Evolutionary conservation across 1,140 invertebrate genomes (phyloP), one percentile per base, ranked within the genome.

Genomic region (Philotrypesis tridentata): DNA sequence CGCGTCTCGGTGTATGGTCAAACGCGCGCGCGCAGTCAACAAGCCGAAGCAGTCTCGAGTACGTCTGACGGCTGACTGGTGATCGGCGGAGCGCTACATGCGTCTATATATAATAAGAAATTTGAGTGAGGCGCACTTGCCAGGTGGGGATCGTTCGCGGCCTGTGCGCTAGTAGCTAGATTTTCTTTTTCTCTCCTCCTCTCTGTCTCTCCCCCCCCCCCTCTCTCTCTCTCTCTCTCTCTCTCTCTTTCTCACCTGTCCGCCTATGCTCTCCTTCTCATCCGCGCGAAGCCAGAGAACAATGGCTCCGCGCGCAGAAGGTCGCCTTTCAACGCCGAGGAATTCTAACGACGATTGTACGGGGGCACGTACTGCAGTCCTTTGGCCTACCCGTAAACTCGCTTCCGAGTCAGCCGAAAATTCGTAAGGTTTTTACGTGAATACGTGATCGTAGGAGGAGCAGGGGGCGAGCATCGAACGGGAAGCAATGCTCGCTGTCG

Each of bases 41-140:
- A n/a, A n/a, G n/a, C n/a, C n/a, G n/a, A n/a, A 73, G 43, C 67
- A 27, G 87, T 85, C 79, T 84, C 84, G 85, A 80, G 82, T 88
- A 82, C 82, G 80, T 83, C 85, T 88, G 84, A 87, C 85, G 85
- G 89, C 88, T 88, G 86, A 84, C 65, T 68, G 78, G 48, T 80
- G 67, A 12, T 67, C 48, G 61, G 21, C 72, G 27, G n/a, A 8
- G 65, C 31, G 21, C 25, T 11, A 43, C 67, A 33, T 17, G 29
- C 17, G n/a, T 60, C 33, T 76, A 40, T 80, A 80, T 74, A 61
- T 29, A 27, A 65, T 40, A 72, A 12, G 31, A 27, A 79, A 72
- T 8, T 14, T 31, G 31, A 70, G 67, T 31, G 27, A 14, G 31
- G 8, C 67, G 8, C 31, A 12, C 67, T 37, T 37, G 17, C 7